phyloP scores from a whole-genome alignment of 2,888 invertebrate genomes.

The Macrophya alboannulata region DNA sequence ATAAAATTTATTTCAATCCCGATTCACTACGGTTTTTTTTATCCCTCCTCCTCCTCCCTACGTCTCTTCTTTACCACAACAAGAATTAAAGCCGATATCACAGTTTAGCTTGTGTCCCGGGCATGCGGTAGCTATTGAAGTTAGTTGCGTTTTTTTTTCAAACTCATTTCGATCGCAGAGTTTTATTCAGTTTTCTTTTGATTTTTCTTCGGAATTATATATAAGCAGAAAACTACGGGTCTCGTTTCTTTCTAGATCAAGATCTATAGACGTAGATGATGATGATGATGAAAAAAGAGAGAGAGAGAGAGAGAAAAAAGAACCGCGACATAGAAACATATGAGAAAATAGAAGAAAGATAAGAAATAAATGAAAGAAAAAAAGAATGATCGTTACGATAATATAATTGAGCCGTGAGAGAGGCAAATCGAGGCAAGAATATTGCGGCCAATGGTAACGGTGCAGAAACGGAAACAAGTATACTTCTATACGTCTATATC shows the following conservation, averaged over 20 bases:
- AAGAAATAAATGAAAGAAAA: background rate
- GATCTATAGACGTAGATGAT: too few relatives aligned
- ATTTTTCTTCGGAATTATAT: background rate
- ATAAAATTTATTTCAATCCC: background rate
- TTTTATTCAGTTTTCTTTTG: too few relatives aligned
- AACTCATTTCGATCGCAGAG: background rate
- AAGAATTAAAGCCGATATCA: constrained; percentile 15
- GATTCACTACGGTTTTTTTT: background rate
- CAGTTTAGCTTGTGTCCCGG: background rate
- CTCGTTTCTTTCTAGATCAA: background rate
- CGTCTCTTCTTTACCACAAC: background rate
- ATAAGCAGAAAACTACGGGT: background rate
- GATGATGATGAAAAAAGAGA: background rate
- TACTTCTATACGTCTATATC: background rate
- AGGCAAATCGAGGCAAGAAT: background rate
- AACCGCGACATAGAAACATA: too few relatives aligned
- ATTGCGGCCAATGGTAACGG: constrained; percentile 18
- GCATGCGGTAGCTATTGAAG: background rate
- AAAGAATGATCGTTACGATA: background rate
- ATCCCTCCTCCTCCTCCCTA: too few relatives aligned
- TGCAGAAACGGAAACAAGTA: background rate
- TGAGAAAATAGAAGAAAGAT: too few relatives aligned
- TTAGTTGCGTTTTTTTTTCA: background rate
- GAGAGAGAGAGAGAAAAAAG: background rate
- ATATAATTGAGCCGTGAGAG: background rate